Conservation (phyloP, 2,113 vertebrate genomes). For the Urocitellus parryii region DNA sequence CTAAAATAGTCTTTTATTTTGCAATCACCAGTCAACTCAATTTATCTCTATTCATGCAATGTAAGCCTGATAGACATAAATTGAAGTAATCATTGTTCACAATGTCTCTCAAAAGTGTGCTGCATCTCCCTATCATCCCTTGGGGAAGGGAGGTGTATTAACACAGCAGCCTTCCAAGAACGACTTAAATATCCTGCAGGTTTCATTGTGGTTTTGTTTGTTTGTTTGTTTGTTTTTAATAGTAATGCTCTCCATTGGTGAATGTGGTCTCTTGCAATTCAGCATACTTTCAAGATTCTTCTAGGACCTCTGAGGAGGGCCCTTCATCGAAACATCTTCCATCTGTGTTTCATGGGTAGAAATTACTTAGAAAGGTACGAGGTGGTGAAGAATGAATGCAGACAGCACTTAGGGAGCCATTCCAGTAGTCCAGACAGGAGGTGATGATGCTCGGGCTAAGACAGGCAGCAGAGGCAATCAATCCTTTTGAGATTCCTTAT, state of each 20-base stretch:
- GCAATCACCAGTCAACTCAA: slow-evolving; percentile 46
- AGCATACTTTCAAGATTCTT: neutral
- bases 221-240: neutral
- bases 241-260: neutral
- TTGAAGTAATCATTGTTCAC: slow-evolving; percentile 64
- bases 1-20: slow-evolving; percentile 66
- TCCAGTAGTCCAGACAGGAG: neutral
- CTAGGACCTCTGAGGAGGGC: neutral
- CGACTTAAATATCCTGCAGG: neutral
- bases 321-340: neutral
- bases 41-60: slow-evolving; percentile 25
- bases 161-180: neutral
- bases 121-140: neutral
- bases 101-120: slow-evolving; percentile 41
- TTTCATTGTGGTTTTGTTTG: too few relatives aligned
- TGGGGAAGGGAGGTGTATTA: neutral
- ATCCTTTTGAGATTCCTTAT: neutral
- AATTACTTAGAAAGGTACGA: neutral
- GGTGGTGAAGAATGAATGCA: neutral
- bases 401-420: neutral
- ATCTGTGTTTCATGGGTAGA: neutral
- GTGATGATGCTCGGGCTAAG: neutral
- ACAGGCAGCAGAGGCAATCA: neutral
- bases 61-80: neutral
- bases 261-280: neutral